Base-by-base conservation (phyloP, 2,797 vertebrate genomes). In the Morus bassanus region DNA sequence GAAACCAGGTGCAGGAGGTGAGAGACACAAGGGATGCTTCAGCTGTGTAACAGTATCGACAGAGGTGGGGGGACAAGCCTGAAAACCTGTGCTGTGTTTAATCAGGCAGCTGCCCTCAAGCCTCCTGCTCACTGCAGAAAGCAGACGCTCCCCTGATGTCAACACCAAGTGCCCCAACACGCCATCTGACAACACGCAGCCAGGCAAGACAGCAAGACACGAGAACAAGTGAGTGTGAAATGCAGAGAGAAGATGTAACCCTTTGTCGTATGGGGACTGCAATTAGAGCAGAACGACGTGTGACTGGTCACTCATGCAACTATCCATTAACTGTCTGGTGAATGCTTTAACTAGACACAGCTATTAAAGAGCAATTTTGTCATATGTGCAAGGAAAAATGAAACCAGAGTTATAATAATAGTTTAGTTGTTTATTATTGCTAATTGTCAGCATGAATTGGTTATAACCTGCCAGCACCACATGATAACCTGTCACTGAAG, bases 1-100 rank as follows among this genome's bases (percentile, higher is more conserved):
- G 23, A 94, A 95, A 96, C 72, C n/a, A 35, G 91, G 89, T 88
- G 86, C 33, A 80, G 50, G 91, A 97, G 96, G 97, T 97, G 48
- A 97, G 96, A 75, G 96, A 75, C 41, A 79, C 74, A 39, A 43
- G 30, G 3, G 1, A 39, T 25, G 27, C 35, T 43, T 67, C 35
- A 28, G 18, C 35, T 41, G 15, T 24, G 9, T 31, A 41, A 46
- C 30, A 33, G 48, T 2, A 45, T 2, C 5, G 6, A 24, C 21
- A 13, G 11, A 72, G 27, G 51, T 4, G 14, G 1, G 9, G 53
- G n/a, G 22, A 18, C 50, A 28, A 60, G 35, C 39, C 41, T 30
- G 11, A 45, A 37, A 74, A 30, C 23, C 22, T 2, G 0, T 7
- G 4, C 16, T 81, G 51, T 50, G 24, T 76, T 76, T 30, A 6